A percentile compares a stretch with the other conserved stretches of the same genome.
These are phyloP conservation scores for Drosophila nigritarsus DNA, from an alignment of 2,888 invertebrate genomes.

Conservation along the genomic window DNA sequence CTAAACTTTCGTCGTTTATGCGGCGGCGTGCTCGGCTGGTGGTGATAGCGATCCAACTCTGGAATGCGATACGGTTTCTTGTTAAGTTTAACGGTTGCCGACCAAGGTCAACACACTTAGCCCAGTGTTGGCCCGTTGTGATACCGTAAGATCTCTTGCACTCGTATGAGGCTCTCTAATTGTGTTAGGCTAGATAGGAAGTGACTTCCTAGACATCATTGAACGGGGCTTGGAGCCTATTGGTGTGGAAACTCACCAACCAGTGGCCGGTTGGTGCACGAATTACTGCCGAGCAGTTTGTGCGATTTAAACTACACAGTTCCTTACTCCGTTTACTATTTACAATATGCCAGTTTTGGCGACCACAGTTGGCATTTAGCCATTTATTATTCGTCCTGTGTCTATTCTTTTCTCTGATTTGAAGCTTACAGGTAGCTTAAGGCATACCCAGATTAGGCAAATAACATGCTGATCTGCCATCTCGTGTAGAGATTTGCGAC, in stretches of 20 bases:
- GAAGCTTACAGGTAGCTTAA: background rate
- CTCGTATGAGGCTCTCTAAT: too few relatives aligned
- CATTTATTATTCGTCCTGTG: background rate
- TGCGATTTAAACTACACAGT: background rate
- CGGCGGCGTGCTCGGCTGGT: conserved; percentile 83
- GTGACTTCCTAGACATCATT: background rate
- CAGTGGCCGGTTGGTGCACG: background rate
- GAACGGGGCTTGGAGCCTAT: background rate
- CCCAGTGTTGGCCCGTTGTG: too few relatives aligned
- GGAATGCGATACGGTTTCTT: conserved; percentile 14
- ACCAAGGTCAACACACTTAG: too few relatives aligned
- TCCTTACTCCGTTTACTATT: too few relatives aligned
- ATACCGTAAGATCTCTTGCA: too few relatives aligned
- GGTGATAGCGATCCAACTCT: conserved; percentile 82
- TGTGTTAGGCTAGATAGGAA: too few relatives aligned
- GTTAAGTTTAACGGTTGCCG: background rate
- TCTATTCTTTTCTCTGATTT: background rate
- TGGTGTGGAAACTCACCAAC: background rate
- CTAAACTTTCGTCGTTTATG: conserved; percentile 84
- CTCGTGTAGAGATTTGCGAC: background rate
- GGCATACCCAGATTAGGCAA: background rate
- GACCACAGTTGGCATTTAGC: background rate
- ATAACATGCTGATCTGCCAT: background rate
- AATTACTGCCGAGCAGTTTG: background rate
- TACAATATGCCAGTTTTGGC: too few relatives aligned